Evolutionary conservation across 2,888 invertebrate species (phyloP), one percentile per base, ranked within the genome.

Genomic region (Rhopalosiphum nymphaeae): DNA sequence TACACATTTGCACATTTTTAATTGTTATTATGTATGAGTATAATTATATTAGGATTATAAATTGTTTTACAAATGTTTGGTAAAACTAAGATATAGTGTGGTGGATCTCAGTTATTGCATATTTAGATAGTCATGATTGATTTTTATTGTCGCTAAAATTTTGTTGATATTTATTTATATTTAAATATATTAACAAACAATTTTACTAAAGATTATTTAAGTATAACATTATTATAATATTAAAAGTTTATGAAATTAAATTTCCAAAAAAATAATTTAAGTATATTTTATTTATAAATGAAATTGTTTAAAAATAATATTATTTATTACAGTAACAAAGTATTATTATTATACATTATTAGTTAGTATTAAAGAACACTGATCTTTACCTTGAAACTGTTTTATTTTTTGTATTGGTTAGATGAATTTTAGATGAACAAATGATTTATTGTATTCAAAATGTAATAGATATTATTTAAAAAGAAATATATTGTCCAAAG

Each of bases 101-200:
- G n/a, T 91, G 57, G 91, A 91, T 91, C 91, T 91, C 91, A 91
- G 26, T 78, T 57, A 91, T 86, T 57, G 42, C 49, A 61, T 57
- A 56, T 36, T 86, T 57, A 61, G 56, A 25, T 91, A 57, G 42
- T 57, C 13, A 25, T 29, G 11, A 91, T 86, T 46, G 29, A 57
- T 46, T 86, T 91, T 56, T 91, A 44, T 90, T 86, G 26, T 85
- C 85, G 13, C 10, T n/a, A 61, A 61, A n/a, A n/a, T 84, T 36
- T 53, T 5, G 49, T 53, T 91, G 16, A 84, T 84, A 84, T 91
- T 91, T 84, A 78, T 89, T 57, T 44, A 49, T 49, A 44, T 44
- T 36, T 29, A 46, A 36, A 78, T 67, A n/a, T 90, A 78, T 91
- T 78, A 78, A 91, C 49, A 42, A 56, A 56, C 29, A 7, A 61